Evolutionary conservation across 2,888 invertebrate genomes (phyloP), one percentile per base, ranked within the genome.

Genomic region (Cylloceria caligata): DNA sequence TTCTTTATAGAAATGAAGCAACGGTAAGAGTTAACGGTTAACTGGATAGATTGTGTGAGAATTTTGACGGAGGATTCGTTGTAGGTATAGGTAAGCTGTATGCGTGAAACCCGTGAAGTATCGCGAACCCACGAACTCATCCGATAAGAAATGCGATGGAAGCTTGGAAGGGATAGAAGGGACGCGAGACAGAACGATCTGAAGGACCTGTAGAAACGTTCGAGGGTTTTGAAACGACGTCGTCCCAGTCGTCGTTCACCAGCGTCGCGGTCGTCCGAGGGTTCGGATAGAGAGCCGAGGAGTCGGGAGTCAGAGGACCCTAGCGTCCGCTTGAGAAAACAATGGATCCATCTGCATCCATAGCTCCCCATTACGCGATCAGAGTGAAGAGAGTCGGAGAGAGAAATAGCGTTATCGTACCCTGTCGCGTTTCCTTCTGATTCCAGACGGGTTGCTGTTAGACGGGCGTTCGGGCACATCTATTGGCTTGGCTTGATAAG

Each of bases 341-440:
- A 90, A 90, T 86, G 86, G 83, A 78, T 88, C 85, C 87, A 87
- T 89, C 88, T 89, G 88, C 88, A 89, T 89, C 87, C 77, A 88
- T 84, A 84, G 85, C 73, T 85, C 81, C 85, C 88, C 88, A 87
- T 90, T 88, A 87, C 84, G 75, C 81, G 84, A 81, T 83, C 80
- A 77, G 64, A 77, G 81, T 79, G 83, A 74, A 75, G 78, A 84
- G 83, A 85, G 85, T 81, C 73, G 71, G 82, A 84, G 85, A 77
- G 47, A 34, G 74, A 78, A 85, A 87, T 42, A n/a, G 72, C 42
- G 52, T 68, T 52, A 69, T 60, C 72, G 72, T 45, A 57, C 9
- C 47, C 30, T 45, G n/a, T 21, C 24, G 68, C 34, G 13, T 36
- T 45, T 27, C 64, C 52, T 39, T 80, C 75, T 60, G 13, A 49